Percentiles rank a stretch among this genome's conserved stretches.
These are phyloP conservation scores for Notechis scutatus DNA, from an alignment of 2,113 vertebrate species.

Conservation along the genomic window DNA sequence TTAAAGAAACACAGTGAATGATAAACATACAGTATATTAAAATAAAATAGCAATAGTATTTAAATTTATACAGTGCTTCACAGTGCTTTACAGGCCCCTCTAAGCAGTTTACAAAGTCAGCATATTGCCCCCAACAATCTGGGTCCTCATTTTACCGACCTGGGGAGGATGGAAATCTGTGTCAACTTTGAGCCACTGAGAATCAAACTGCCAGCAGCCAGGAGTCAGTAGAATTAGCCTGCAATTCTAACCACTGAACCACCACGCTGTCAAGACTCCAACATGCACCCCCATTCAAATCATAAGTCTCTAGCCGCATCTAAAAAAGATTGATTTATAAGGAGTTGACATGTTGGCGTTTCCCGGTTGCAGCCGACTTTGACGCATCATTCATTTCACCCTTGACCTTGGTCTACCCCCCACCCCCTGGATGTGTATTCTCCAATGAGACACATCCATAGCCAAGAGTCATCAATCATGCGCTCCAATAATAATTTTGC, in stretches of 20 bases:
- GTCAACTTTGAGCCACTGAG: neutral
- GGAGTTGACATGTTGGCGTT: too few species aligned
- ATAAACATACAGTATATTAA: neutral
- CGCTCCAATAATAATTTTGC: too few species aligned
- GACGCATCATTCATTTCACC: too few species aligned
- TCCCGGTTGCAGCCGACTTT: too few species aligned
- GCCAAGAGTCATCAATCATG: too few species aligned
- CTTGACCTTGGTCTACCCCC: too few species aligned
- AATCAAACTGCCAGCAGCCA: neutral
- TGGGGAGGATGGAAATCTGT: neutral
- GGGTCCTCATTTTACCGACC: too few species aligned
- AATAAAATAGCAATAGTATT: neutral
- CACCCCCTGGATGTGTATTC: too few species aligned
- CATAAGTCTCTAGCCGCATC: too few species aligned
- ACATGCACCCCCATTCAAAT: too few species aligned
- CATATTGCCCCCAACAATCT: neutral
- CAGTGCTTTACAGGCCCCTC: neutral
- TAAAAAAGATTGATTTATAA: too few species aligned
- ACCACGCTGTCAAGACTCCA: neutral
- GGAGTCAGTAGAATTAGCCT: neutral
- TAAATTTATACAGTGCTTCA: neutral
- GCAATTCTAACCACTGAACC: neutral
- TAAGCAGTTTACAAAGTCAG: neutral
- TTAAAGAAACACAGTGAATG: neutral
- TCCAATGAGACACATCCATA: too few species aligned